A percentile compares a stretch with the other conserved stretches of the same genome.
phyloP scores from a whole-genome alignment of 2,888 invertebrate genomes.

The Cartodere bifasciata region DNA sequence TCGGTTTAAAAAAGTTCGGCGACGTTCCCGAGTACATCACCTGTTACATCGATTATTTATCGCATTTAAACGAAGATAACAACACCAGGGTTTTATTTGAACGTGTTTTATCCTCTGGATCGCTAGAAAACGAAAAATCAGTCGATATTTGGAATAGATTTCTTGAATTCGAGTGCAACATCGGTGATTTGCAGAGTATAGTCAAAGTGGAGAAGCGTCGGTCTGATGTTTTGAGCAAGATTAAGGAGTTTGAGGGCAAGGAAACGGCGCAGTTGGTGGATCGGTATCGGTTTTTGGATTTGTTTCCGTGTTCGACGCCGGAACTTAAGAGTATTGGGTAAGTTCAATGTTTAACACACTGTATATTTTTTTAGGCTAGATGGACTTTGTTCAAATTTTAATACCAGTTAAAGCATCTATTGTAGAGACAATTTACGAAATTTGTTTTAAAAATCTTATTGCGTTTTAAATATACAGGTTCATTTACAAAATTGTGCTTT shows the following conservation, averaged over 20 bases:
- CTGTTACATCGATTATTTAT: conserved; percentile 92
- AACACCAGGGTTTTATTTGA: conserved; percentile 99
- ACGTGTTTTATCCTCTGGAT: conserved; percentile 85
- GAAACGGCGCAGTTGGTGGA: conserved; percentile 96
- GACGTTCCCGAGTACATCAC: conserved; percentile 91
- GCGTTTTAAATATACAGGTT: no score
- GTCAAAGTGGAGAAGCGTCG: conserved; percentile 93
- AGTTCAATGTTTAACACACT: conserved; percentile 6
- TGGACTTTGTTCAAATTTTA: no score
- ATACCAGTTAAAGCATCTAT: no score
- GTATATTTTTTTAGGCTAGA: no score
- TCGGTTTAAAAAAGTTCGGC: conserved; percentile 93
- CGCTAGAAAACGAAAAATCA: conserved; percentile 80
- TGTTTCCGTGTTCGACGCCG: conserved; percentile 83
- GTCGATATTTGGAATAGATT: conserved; percentile 99
- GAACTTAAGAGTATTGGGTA: conserved; percentile 86
- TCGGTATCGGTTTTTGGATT: conserved; percentile 86
- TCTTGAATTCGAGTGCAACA: conserved; percentile 95
- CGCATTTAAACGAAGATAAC: conserved; percentile 98
- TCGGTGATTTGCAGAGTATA: conserved; percentile 94
- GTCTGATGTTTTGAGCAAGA: conserved; percentile 82
- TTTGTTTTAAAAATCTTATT: no score
- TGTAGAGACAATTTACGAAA: no score
- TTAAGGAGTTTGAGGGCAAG: conserved; percentile 92
- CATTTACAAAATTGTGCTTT: no score